Base-by-base conservation (phyloP, 2,888 invertebrate species). In the Agrypnus murinus region DNA sequence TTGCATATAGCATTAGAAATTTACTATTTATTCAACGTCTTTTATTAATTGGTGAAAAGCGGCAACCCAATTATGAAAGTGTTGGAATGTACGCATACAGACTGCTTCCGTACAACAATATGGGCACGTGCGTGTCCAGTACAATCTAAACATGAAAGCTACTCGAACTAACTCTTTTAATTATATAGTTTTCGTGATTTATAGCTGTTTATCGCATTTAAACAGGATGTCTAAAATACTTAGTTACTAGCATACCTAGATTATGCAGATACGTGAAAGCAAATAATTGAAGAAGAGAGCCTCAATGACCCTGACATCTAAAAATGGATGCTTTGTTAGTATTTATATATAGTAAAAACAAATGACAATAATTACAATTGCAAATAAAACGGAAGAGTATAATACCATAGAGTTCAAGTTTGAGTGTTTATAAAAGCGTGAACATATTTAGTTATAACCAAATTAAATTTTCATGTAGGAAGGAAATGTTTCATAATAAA, bases 111-210 rank as follows among this genome's bases (percentile, higher is more conserved):
- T 36, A n/a, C n/a, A 36, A 36, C 36, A 10, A 36, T 55, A 55
- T 36, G 34, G 3, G 36, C 55, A 55, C 50, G 36, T 55, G 55
- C 55, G 36, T 55, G 55, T 36, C 55, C 55, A 12, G 36, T 3
- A 36, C 34, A 36, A 55, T 9, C 17, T 36, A 36, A 55, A 55
- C 36, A 36, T 17, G 55, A 55, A 55, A 55, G 55, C 38, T 55
- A 15, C 55, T 55, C 8, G 55, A 55, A 55, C 36, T 34, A 55
- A 55, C 36, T 55, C 7, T 15, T 14, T 55, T 36, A 36, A 55
- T 55, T 55, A 36, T 8, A 10, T 6, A 8, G 32, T 19, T 15
- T 32, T 55, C 17, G 14, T 55, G 55, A 55, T 7, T n/a, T 36
- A 36, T 55, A 1, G 32, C 38, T 55, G 8, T 36, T 36, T 55